These are phyloP conservation scores for Cryptus armator DNA, from an alignment of 2,888 invertebrate species.

Conservation along the genomic window DNA sequence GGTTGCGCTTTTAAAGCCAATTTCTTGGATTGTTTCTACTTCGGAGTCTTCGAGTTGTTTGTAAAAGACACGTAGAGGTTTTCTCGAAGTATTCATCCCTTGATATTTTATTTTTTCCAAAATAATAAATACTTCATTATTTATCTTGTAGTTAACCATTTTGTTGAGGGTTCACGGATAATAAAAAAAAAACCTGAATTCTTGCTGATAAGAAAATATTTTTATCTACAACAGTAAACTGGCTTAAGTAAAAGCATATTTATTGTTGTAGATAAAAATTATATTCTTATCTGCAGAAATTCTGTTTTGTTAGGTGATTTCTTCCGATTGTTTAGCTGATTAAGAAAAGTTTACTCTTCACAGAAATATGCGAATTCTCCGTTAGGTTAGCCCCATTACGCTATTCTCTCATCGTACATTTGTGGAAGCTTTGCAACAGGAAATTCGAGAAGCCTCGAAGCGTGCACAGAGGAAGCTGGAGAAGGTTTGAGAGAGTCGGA, in stretches of 20 bases:
- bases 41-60: not conserved
- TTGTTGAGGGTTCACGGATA: too few relatives aligned
- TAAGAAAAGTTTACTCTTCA: not conserved
- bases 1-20: not conserved
- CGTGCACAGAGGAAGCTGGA: conserved; percentile 24
- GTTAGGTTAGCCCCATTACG: too few relatives aligned
- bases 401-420: not conserved
- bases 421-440: conserved; percentile 13
- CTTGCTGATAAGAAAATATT: not conserved
- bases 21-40: not conserved
- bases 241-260: not conserved
- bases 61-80: not conserved
- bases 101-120: not conserved
- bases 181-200: not conserved
- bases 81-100: not conserved
- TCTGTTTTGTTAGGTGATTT: too few relatives aligned
- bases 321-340: too few relatives aligned
- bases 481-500: not conserved
- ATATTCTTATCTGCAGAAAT: not conserved
- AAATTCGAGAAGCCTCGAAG: conserved; percentile 27
- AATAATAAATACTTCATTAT: too few relatives aligned
- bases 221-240: not conserved
- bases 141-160: too few relatives aligned
- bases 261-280: not conserved
- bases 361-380: too few relatives aligned